Evolutionary conservation across 2,888 invertebrate species (phyloP), one percentile per base, ranked within the genome.

Genomic region (Pristionchus exspectatus): DNA sequence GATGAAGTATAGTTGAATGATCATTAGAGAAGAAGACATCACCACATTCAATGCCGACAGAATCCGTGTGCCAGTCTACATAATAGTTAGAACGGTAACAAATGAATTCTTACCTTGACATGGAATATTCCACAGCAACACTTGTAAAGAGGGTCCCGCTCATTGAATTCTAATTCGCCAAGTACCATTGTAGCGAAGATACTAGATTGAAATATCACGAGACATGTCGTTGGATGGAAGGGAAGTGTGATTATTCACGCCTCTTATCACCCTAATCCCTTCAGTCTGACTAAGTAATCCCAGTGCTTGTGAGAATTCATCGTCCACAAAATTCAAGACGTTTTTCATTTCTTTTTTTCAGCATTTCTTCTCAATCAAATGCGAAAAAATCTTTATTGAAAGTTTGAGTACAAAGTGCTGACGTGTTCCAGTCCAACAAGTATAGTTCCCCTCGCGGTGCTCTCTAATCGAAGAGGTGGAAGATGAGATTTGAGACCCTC

Each of bases 81-180:
- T 7, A 33, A 16, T 9, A 16, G 27, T n/a, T 21, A 3, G 54
- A 33, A 33, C 1, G 59, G 3, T 21, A 9, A 10, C 24, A 59
- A 27, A 10, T 0, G 14, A 7, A n/a, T 10, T 30, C 50, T 50
- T 56, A 87, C 87, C 33, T 69, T 87, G 66, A 87, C 54, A 69
- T 87, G 87, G 7, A 87, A 27, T 21, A 44, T 21, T 18, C 87
- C 87, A n/a, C 87, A 87, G 33, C 87, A 87, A 21, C 87, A 87
- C n/a, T 69, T 44, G 50, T 69, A 87, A 14, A 87, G 66, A 27
- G 87, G 87, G 50, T 87, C 87, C 7, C 87, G n/a, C 18, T 87
- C 87, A 21, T 87, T 50, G 30, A 87, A 87, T 38, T 66, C 66
- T 21, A 87, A 18, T 21, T 87, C 87, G 38, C 69, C 24, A 10